Evolutionary conservation across 1,140 invertebrate genomes (phyloP).

Genomic region (Hylaeus volcanicus): DNA sequence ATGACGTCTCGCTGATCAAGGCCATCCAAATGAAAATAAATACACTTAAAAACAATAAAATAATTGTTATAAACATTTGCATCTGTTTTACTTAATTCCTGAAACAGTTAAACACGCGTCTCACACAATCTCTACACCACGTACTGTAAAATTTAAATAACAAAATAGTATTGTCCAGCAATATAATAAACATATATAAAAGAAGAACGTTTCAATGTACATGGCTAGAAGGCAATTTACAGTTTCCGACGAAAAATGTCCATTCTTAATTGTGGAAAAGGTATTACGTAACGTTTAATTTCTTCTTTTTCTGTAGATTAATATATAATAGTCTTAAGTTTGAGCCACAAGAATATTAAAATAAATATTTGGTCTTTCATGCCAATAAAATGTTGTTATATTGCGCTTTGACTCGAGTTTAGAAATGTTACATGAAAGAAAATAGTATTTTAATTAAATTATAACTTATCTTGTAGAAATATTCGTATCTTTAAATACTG

Average conservation of each 20-base stretch:
- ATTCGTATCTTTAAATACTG: conserved; percentile 9
- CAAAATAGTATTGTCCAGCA: conserved; percentile 7
- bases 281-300: neutral
- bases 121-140: neutral
- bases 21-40: conserved; percentile 31
- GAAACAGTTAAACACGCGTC: neutral
- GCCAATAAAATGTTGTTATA: neutral
- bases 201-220: neutral
- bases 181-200: neutral
- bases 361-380: neutral
- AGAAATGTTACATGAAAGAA: neutral
- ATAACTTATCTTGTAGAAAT: neutral
- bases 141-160: conserved; percentile 6
- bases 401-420: neutral
- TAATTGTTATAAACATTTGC: conserved; percentile 2
- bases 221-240: neutral
- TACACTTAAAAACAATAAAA: conserved; percentile 20
- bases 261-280: no score
- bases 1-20: conserved; percentile 32
- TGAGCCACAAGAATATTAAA: conserved; percentile 7
- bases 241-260: no score
- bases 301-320: neutral
- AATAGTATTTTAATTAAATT: neutral
- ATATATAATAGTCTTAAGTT: neutral
- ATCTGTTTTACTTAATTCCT: neutral